phyloP scores from a whole-genome alignment of 2,888 invertebrate species.

The Ceraclea dissimilis region DNA sequence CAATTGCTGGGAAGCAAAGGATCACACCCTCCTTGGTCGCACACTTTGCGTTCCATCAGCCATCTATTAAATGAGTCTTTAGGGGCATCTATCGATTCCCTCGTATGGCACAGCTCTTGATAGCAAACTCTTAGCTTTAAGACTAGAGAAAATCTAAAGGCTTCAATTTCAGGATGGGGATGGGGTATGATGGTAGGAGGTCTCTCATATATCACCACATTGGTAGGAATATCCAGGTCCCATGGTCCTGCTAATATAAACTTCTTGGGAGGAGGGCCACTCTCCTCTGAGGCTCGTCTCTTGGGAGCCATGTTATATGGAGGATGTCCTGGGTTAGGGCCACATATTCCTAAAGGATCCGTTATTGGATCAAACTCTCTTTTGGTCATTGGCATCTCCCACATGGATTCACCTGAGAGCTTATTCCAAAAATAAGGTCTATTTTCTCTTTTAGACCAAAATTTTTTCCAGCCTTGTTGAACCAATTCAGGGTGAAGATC shows the following conservation, averaged over 20 bases:
- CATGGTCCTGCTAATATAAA: constrained; percentile 86
- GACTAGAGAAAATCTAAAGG: constrained; percentile 72
- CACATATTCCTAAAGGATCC: constrained; percentile 81
- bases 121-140: constrained; percentile 84
- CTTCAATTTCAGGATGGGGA: constrained; percentile 91
- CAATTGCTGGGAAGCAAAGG: constrained; percentile 88
- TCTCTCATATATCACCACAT: constrained; percentile 83
- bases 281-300: constrained; percentile 72
- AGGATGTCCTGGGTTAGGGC: constrained; percentile 40
- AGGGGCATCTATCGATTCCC: constrained; percentile 91
- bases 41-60: constrained; percentile 91
- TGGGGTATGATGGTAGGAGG: constrained; percentile 79
- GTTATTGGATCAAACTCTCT: constrained; percentile 85
- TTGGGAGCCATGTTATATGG: constrained; percentile 55
- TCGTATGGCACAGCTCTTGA: constrained; percentile 87
- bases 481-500: constrained; percentile 46
- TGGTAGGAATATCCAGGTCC: constrained; percentile 90
- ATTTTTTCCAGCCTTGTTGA: constrained; percentile 92
- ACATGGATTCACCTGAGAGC: constrained; percentile 89
- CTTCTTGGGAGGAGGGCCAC: constrained; percentile 74
- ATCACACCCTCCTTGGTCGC: constrained; percentile 80
- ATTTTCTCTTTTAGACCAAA: constrained; percentile 94
- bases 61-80: constrained; percentile 94
- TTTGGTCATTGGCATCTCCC: constrained; percentile 86
- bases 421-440: constrained; percentile 97